phyloP scores from a whole-genome alignment of 1,140 invertebrate genomes.

The Neocloeon triangulifer region DNA sequence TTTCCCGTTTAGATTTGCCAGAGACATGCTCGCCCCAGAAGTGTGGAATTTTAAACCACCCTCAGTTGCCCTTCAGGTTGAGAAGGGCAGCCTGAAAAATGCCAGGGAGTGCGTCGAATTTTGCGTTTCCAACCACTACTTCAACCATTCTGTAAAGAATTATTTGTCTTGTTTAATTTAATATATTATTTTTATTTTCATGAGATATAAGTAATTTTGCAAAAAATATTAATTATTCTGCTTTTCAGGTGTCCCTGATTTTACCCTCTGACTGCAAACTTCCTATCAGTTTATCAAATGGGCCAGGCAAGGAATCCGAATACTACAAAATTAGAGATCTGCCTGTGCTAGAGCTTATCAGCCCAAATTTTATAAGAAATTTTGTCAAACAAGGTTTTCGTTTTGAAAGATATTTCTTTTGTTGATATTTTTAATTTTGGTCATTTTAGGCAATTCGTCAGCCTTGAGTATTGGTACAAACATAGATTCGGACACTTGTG shows the following conservation, averaged over 20 bases:
- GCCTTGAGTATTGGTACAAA: constrained; percentile 20
- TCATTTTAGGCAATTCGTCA: constrained; percentile 22
- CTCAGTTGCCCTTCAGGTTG: constrained; percentile 13
- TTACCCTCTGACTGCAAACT: constrained; percentile 21
- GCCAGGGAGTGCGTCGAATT: constrained; percentile 9
- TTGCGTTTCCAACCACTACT: constrained; percentile 19
- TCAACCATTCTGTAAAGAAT: constrained; percentile 24
- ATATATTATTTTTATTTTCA: constrained; percentile 13
- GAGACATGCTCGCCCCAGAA: constrained; percentile 31
- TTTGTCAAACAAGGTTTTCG: constrained; percentile 23
- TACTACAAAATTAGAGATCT: constrained; percentile 26
- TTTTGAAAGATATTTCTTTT: constrained; percentile 4
- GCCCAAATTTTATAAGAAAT: constrained; percentile 24
- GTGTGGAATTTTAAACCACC: constrained; percentile 24
- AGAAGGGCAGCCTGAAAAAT: constrained; percentile 10
- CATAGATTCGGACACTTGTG: constrained; percentile 25
- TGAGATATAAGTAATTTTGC: too few species aligned
- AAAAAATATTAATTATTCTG: constrained; percentile 12
- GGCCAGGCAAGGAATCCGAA: constrained; percentile 21
- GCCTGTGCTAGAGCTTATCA: constrained; percentile 19
- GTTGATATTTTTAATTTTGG: constrained; percentile 13
- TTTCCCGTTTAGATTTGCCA: too few species aligned
- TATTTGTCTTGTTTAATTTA: constrained; percentile 2
- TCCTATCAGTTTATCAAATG: constrained; percentile 16
- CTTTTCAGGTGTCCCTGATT: constrained; percentile 26